A percentile compares a stretch with the other conserved stretches of the same genome.
phyloP scores from a whole-genome alignment of 1,140 invertebrate genomes.

The Drosophila elegans region DNA sequence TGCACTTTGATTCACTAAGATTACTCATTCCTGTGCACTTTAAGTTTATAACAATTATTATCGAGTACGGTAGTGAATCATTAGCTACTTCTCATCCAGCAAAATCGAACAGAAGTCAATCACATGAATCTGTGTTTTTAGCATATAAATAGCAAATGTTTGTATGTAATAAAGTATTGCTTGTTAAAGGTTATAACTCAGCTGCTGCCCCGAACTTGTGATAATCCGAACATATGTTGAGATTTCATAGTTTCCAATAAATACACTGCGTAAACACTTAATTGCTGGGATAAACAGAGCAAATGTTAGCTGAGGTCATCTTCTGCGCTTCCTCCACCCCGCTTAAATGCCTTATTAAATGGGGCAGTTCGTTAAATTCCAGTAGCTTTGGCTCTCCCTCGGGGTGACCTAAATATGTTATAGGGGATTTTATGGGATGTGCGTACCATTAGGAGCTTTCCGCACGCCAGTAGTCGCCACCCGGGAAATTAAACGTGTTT shows the following conservation, averaged over 20 bases:
- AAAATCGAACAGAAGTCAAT: slow-evolving; percentile 4
- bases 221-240: slow-evolving; percentile 21
- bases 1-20: slow-evolving; percentile 1
- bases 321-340: background rate
- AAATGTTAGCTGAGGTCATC: slow-evolving; percentile 23
- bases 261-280: background rate
- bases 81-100: slow-evolving; percentile 13
- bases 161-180: slow-evolving; percentile 21
- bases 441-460: slow-evolving; percentile 16
- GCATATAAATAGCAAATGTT: slow-evolving; percentile 51
- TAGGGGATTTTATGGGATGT: slow-evolving; percentile 3
- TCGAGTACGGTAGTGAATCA: slow-evolving; percentile 52
- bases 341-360: slow-evolving; percentile 17
- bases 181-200: slow-evolving; percentile 4
- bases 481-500: slow-evolving; percentile 19
- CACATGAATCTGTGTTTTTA: slow-evolving; percentile 39
- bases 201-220: background rate
- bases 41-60: slow-evolving; percentile 2
- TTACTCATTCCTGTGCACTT: slow-evolving; percentile 32
- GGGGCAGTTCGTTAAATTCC: slow-evolving; percentile 28
- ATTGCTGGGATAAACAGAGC: slow-evolving; percentile 3
- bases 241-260: background rate
- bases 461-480: slow-evolving; percentile 37
- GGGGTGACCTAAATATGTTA: slow-evolving; percentile 53
- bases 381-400: slow-evolving; percentile 19